Conservation (phyloP, 2,797 vertebrate genomes). For the Florisuga fusca region DNA sequence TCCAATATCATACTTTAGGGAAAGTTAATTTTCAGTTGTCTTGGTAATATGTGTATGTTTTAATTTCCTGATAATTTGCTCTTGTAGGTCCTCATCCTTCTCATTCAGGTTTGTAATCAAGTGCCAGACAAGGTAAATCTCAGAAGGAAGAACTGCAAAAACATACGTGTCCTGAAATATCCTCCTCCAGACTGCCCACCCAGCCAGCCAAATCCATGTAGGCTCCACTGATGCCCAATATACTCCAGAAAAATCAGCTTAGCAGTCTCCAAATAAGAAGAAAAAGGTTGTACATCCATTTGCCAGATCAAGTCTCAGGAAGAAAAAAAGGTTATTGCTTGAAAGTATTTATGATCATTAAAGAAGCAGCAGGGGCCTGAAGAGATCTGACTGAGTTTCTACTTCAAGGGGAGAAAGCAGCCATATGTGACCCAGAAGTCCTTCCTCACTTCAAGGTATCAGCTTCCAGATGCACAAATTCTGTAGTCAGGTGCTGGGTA, state of each 20-base stretch:
- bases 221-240: neutral
- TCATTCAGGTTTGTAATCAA: neutral
- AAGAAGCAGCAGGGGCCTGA: neutral
- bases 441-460: neutral
- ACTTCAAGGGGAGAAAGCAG: neutral
- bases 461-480: neutral
- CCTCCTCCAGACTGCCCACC: neutral
- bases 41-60: neutral
- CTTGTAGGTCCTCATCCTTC: neutral
- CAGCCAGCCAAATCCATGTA: neutral
- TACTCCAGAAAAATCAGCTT: neutral
- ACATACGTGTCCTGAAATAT: neutral
- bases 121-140: neutral
- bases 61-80: neutral
- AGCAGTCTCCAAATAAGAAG: neutral
- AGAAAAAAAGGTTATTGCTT: constrained; percentile 1
- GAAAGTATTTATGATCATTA: neutral
- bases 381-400: constrained; percentile 2
- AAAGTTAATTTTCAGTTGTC: neutral
- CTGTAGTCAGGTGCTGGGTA: neutral
- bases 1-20: neutral
- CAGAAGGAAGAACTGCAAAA: neutral
- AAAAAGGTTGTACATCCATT: neutral
- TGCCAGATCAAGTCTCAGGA: neutral
- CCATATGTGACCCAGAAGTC: neutral